phyloP scores from a whole-genome alignment of 2,888 invertebrate genomes.

The Cataglyphis rosenhaueri region DNA sequence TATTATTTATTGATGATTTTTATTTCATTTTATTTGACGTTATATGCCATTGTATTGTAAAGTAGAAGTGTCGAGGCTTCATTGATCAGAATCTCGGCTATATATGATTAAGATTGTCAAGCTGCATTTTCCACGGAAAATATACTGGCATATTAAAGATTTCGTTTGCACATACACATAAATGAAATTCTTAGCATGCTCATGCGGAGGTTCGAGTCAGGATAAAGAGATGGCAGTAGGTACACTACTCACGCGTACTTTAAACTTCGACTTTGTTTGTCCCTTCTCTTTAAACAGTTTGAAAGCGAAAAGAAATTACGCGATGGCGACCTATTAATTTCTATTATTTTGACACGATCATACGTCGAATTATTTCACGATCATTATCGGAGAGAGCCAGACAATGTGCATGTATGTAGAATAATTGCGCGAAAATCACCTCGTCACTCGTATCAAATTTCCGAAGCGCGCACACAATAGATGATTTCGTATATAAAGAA shows the following conservation, averaged over 20 bases:
- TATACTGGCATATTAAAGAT: slow-evolving; percentile 7
- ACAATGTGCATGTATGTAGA: background rate
- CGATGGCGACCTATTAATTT: background rate
- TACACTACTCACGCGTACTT: slow-evolving; percentile 64
- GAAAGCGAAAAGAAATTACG: background rate
- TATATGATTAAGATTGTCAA: background rate
- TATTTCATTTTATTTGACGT: background rate
- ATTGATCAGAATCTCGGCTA: background rate
- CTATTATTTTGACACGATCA: background rate
- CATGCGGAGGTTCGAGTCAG: slow-evolving; percentile 62
- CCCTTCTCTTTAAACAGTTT: slow-evolving; percentile 8
- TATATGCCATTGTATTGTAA: background rate
- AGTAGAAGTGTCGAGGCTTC: background rate
- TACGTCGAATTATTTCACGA: background rate
- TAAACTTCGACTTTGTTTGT: slow-evolving; percentile 13
- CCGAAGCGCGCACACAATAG: slow-evolving; percentile 60
- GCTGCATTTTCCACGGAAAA: slow-evolving; percentile 13
- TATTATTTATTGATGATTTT: background rate
- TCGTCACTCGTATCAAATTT: slow-evolving; percentile 25
- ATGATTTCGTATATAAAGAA: slow-evolving; percentile 66
- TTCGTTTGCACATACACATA: slow-evolving; percentile 14
- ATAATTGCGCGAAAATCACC: background rate
- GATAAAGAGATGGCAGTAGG: slow-evolving; percentile 78
- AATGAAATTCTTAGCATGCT: slow-evolving; percentile 40
- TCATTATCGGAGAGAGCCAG: background rate